phyloP scores from a whole-genome alignment of 2,888 invertebrate genomes.

The Spilosoma lubricipeda region DNA sequence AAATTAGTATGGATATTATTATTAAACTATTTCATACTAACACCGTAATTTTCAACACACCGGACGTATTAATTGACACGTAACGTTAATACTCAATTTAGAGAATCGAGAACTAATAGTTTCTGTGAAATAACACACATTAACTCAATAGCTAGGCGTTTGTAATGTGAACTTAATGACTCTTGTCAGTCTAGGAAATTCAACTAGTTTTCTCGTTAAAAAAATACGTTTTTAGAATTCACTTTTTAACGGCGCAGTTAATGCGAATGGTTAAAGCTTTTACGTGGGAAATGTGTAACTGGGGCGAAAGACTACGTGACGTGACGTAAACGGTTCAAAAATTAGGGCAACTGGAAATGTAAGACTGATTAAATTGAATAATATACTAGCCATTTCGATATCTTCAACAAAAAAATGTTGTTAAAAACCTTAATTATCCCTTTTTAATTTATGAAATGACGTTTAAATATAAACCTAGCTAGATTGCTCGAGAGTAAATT shows the following conservation, averaged over 20 bases:
- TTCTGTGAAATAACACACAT: not conserved
- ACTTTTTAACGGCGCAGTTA: conserved; percentile 28
- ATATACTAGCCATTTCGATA: not conserved
- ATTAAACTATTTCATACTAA: not conserved
- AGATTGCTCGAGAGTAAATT: not conserved
- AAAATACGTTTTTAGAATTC: conserved; percentile 22
- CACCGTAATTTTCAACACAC: not conserved
- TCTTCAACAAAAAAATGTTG: no score
- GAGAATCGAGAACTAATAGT: not conserved
- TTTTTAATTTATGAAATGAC: not conserved
- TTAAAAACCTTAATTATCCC: not conserved
- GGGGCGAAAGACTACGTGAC: conserved; percentile 27
- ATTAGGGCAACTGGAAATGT: conserved; percentile 22
- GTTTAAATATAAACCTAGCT: not conserved
- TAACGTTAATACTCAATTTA: not conserved
- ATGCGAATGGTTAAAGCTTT: conserved; percentile 24
- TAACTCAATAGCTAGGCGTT: not conserved
- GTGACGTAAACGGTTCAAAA: conserved; percentile 23
- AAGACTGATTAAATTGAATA: not conserved
- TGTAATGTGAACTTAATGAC: conserved; percentile 1
- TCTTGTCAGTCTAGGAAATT: conserved; percentile 14
- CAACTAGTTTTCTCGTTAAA: conserved; percentile 3
- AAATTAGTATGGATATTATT: no score
- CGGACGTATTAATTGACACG: not conserved
- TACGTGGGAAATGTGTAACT: conserved; percentile 26